Evolutionary conservation across 2,888 invertebrate genomes (phyloP), one percentile per base, ranked within the genome.

Genomic region (Amblyjoppa fuscipennis): DNA sequence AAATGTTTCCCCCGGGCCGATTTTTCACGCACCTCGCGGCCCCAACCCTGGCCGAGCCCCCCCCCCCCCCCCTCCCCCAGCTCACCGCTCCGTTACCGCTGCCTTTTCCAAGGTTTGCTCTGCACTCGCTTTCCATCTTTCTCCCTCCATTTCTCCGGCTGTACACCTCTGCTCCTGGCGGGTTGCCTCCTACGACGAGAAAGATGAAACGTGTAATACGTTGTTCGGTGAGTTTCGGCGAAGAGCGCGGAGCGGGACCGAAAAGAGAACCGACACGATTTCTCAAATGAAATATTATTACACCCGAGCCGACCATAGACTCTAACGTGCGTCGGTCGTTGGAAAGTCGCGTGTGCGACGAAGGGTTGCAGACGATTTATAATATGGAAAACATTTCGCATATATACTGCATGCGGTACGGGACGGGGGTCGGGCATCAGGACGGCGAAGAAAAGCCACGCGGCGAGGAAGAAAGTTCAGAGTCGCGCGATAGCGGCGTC

Each of bases 251-350:
- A 20, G 45, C 41, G 45, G 38, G 4, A 6, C 20, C 4, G 25
- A 53, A 53, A 61, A 83, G 81, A 70, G 76, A 34, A 81, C 77
- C 45, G 86, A 81, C 80, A 83, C 90, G 91, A 91, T 91, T 91
- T 89, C 89, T 88, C 88, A 88, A 91, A 91, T 91, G 91, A 91
- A 91, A 91, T 91, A 91, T 91, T 91, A 91, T 91, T 90, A 88
- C 87, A 82, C 88, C 85, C 88, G 77, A 25, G 85, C 79, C 84
- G 87, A 83, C 87, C 82, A 81, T 86, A 83, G 86, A 78, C 56
- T 34, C 34, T 77, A 61, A 20, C 49, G 73, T 34, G 4, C 59
- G 16, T 73, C 45, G 45, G 20, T 74, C 77, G 76, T 81, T 78
- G 82, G 41, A 53, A 74, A 85, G 76, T 73, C 79, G 79, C 53